Evolutionary conservation across 2,888 invertebrate species (phyloP).

Genomic region (Nysson spinosus): DNA sequence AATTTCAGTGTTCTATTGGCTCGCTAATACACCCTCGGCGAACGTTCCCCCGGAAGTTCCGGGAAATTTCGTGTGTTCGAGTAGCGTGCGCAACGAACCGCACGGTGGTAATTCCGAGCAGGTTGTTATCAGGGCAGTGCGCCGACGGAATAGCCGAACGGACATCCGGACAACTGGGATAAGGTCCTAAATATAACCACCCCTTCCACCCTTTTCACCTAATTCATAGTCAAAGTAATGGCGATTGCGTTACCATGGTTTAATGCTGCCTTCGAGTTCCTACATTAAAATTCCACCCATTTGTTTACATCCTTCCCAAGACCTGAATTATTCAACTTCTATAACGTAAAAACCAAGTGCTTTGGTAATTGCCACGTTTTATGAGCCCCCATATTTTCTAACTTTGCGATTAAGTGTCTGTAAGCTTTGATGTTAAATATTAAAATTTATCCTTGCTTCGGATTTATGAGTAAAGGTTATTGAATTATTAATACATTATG

Average conservation of each 20-base stretch:
- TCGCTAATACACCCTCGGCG: conserved; percentile 20
- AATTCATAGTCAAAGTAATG: conserved; percentile 62
- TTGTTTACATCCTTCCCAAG: conserved; percentile 23
- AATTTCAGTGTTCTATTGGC: conserved; percentile 24
- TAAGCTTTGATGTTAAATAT: no score
- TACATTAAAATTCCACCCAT: conserved; percentile 26
- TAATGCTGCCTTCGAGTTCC: conserved; percentile 30
- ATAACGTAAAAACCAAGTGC: no score
- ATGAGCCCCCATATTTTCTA: no score
- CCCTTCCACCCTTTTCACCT: conserved; percentile 32
- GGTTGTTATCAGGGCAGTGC: conserved; percentile 56
- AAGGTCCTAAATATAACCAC: conserved; percentile 33
- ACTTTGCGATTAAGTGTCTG: no score
- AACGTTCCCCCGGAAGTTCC: conserved; percentile 26
- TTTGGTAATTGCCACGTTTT: no score
- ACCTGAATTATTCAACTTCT: conserved; percentile 10
- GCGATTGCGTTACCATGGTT: conserved; percentile 55
- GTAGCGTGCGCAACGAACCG: conserved; percentile 31
- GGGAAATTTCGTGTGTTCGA: conserved; percentile 44
- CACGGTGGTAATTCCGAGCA: conserved; percentile 51
- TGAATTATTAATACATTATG: no score
- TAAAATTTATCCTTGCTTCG: no score
- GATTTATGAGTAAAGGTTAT: no score
- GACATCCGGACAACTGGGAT: conserved; percentile 54
- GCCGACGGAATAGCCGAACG: conserved; percentile 62